phyloP scores from a whole-genome alignment of 2,113 vertebrate species.

The Rutilus rutilus region DNA sequence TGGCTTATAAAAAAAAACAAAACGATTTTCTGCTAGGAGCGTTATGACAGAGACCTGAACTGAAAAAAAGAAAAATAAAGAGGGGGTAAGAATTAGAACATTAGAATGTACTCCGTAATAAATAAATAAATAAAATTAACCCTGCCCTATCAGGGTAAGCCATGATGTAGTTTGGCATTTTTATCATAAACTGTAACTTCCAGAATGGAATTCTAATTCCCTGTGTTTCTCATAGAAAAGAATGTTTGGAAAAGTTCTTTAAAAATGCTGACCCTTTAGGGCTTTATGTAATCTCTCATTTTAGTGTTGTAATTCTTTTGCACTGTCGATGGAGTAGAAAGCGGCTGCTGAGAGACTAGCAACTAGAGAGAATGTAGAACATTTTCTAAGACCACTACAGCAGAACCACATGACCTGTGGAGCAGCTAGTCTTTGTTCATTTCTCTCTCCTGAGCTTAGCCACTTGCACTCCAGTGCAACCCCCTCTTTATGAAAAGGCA shows the following conservation, averaged over 20 bases:
- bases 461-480: slow-evolving; percentile 25
- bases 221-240: neutral
- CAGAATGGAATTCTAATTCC: neutral
- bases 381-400: slow-evolving; percentile 12
- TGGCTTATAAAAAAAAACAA: slow-evolving; percentile 59
- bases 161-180: slow-evolving; percentile 1
- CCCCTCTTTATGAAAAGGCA: slow-evolving; percentile 42
- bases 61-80: neutral
- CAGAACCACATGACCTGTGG: neutral
- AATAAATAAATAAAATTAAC: slow-evolving; percentile 27
- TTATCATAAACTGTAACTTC: neutral
- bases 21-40: slow-evolving; percentile 6
- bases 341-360: neutral
- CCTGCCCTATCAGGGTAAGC: neutral
- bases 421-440: neutral
- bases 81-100: slow-evolving; percentile 23
- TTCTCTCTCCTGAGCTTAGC: neutral
- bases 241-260: neutral
- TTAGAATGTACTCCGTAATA: slow-evolving; percentile 34
- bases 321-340: neutral
- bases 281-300: neutral
- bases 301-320: slow-evolving; percentile 39
- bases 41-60: neutral
- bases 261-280: neutral
- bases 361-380: slow-evolving; percentile 4